A percentile compares a stretch with the other conserved stretches of the same genome.
Evolutionary conservation across 2,888 invertebrate genomes (phyloP).

Genomic region (Ectemnius lituratus): DNA sequence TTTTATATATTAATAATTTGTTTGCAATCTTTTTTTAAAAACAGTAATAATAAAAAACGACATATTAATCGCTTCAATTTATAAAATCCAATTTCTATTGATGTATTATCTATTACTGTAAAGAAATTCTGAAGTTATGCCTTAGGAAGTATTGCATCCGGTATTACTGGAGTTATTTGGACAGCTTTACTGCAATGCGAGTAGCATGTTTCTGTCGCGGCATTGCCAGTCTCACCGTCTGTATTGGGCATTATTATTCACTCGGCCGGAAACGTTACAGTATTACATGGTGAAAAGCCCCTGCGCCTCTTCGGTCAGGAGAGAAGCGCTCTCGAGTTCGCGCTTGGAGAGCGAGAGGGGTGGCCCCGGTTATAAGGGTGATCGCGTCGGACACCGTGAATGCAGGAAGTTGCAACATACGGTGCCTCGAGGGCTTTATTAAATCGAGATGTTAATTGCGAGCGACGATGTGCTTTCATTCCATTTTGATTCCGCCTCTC

Average conservation of each 20-base stretch:
- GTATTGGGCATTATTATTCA: slow-evolving; percentile 70
- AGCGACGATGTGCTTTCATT: slow-evolving; percentile 39
- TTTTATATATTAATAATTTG: too few species aligned
- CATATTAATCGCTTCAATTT: too few species aligned
- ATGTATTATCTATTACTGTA: too few species aligned
- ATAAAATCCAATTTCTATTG: too few species aligned
- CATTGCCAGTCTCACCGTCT: slow-evolving; percentile 38
- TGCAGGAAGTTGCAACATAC: slow-evolving; percentile 71
- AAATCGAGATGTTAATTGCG: slow-evolving; percentile 74
- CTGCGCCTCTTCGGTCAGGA: slow-evolving; percentile 58
- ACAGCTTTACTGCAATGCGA: too few species aligned
- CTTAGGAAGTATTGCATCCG: too few species aligned
- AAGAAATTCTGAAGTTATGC: too few species aligned
- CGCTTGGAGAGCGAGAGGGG: slow-evolving; percentile 20
- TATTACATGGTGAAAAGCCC: slow-evolving; percentile 67
- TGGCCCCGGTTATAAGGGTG: slow-evolving; percentile 33
- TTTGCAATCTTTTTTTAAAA: too few species aligned
- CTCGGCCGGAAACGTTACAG: slow-evolving; percentile 75
- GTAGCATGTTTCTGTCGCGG: slow-evolving; percentile 28
- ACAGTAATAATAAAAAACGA: too few species aligned
- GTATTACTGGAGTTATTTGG: too few species aligned
- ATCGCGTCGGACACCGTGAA: slow-evolving; percentile 33
- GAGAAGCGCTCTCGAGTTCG: slow-evolving; percentile 26
- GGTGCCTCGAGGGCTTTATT: slow-evolving; percentile 72
- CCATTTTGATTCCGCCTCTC: slow-evolving; percentile 26